Conservation (phyloP, 2,888 invertebrate genomes). For the Caenorhabditis sulstoni region DNA sequence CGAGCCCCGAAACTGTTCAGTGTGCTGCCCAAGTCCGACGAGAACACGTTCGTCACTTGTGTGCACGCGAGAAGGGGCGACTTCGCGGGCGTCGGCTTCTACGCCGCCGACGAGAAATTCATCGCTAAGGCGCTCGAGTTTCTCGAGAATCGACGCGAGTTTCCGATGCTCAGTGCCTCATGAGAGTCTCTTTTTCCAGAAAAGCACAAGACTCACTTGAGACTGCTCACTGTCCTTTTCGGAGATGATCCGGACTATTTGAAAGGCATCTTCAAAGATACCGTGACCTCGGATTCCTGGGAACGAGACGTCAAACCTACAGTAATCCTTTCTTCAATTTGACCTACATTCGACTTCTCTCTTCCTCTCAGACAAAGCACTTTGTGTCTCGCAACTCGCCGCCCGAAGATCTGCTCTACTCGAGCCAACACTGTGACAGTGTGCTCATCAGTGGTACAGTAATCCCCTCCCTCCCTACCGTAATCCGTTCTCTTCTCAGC, state of each 20-base stretch:
- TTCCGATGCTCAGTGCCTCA: neutral
- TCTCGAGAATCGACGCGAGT: neutral
- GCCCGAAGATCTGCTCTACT: conserved; percentile 9
- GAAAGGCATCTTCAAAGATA: neutral
- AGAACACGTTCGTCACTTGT: neutral
- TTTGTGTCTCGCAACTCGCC: conserved; percentile 22
- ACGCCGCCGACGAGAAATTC: neutral
- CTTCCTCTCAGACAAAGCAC: neutral
- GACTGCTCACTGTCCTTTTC: neutral
- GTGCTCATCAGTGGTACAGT: conserved; percentile 24
- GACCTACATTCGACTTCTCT: neutral
- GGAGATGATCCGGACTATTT: conserved; percentile 1
- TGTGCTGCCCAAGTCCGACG: neutral
- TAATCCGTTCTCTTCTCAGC: conserved; percentile 9
- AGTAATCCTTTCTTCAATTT: neutral
- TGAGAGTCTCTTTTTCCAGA: neutral
- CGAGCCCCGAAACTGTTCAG: neutral
- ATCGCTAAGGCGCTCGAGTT: neutral
- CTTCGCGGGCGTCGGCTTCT: neutral
- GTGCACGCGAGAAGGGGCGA: conserved; percentile 2
- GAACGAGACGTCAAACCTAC: neutral
- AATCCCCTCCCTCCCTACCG: neutral
- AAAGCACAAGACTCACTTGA: neutral
- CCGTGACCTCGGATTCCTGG: neutral
- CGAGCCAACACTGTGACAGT: conserved; percentile 16